Base-by-base conservation (phyloP, 2,797 vertebrate species). In the Alauda arvensis region DNA sequence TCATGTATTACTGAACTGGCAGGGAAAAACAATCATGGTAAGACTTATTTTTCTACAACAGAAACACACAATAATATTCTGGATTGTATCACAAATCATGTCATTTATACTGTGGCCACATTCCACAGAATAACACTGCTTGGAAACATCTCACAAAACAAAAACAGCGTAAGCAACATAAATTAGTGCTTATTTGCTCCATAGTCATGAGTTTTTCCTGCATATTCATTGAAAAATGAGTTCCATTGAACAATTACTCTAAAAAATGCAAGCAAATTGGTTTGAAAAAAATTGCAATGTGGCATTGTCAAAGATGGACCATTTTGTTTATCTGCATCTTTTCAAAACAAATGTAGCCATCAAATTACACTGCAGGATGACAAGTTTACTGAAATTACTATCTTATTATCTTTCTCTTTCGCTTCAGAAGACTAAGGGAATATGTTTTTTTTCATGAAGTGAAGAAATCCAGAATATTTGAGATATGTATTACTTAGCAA, bases 301-400 rank as follows among this genome's bases (percentile, higher is more conserved):
- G 61, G 14, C 13, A 87, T 76, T 79, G 10, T 89, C 77, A 88
- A 51, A 88, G 53, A 70, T 67, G 52, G 34, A 40, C 42, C 23
- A 68, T 92, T 92, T 68, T 69, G 15, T 59, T 93, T 40, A 85
- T 83, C 72, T 91, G 8, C 53, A 75, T 78, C 60, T 83, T 85
- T 80, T 68, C 72, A 70, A 88, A 94, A 86, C 31, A 81, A 93
- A 94, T 14, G 43, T 25, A 87, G 52, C 49, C 67, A 89, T 80
- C 65, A 66, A 62, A 90, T 74, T 78, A 80, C 63, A 77, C 29
- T 67, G 59, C 52, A 68, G 53, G 37, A 68, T 88, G 83, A 85
- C n/a, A 75, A 56, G 39, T 83, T 89, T 87, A 56, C 75, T 80
- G 33, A 87, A 57, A 91, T 65, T 18, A 88, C 57, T 61, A n/a